phyloP scores from a whole-genome alignment of 2,113 vertebrate species.

The Irena cyanogastra region DNA sequence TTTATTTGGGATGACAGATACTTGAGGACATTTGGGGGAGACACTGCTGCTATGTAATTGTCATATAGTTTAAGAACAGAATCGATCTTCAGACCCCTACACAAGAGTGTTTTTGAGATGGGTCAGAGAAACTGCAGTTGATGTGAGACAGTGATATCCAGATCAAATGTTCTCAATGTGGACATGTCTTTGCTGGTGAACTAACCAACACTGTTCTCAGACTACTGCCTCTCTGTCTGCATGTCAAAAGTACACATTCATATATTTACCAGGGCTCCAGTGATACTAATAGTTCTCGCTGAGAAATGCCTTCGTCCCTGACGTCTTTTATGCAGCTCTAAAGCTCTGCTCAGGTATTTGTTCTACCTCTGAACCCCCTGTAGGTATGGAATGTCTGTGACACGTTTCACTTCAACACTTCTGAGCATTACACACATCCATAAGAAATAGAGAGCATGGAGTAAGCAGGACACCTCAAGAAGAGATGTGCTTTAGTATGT shows the following conservation, averaged over 20 bases:
- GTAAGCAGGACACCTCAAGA: background rate
- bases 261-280: background rate
- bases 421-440: background rate
- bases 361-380: background rate
- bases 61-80: background rate
- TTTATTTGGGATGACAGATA: background rate
- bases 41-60: background rate
- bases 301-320: background rate
- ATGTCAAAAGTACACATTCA: background rate
- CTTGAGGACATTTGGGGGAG: background rate
- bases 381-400: background rate
- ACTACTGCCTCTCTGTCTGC: background rate
- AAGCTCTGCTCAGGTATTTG: background rate
- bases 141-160: background rate
- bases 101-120: background rate
- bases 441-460: accelerated
- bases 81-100: accelerated
- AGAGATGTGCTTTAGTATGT: accelerated
- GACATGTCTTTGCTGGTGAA: background rate
- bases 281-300: background rate
- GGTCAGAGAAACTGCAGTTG: background rate
- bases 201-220: background rate
- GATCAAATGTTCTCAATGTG: background rate
- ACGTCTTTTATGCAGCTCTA: background rate
- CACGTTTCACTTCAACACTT: background rate